These are phyloP conservation scores for Mesorhabditis belari DNA, from an alignment of 2,888 invertebrate species.

Conservation along the genomic window DNA sequence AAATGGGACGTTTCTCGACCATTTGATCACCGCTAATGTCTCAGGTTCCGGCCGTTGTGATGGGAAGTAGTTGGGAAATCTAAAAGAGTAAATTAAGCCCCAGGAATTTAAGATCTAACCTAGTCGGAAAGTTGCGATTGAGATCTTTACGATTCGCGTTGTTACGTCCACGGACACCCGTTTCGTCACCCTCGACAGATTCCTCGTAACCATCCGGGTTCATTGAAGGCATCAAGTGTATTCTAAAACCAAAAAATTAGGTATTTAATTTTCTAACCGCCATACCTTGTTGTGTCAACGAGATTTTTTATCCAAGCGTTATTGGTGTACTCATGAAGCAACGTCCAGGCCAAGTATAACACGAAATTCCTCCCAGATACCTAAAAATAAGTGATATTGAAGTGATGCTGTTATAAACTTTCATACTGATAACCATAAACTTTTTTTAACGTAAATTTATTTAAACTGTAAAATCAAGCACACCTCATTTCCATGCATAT, in stretches of 20 bases:
- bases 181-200: slow-evolving; percentile 21
- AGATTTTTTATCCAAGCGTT: slow-evolving; percentile 69
- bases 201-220: slow-evolving; percentile 93
- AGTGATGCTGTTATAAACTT: not conserved
- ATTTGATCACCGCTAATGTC: slow-evolving; percentile 53
- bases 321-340: slow-evolving; percentile 76
- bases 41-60: slow-evolving; percentile 48
- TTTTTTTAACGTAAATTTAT: not conserved
- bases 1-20: slow-evolving; percentile 46
- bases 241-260: slow-evolving; percentile 58
- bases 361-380: slow-evolving; percentile 73
- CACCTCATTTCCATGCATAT: slow-evolving; percentile 92
- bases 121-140: slow-evolving; percentile 86
- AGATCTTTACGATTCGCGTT: slow-evolving; percentile 76
- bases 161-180: slow-evolving; percentile 20
- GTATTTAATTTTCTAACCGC: not conserved
- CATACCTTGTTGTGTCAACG: slow-evolving; percentile 67
- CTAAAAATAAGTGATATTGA: slow-evolving; percentile 6
- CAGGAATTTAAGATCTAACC: slow-evolving; percentile 52
- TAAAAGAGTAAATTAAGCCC: slow-evolving; percentile 1
- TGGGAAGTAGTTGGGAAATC: slow-evolving; percentile 30
- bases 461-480: not conserved
- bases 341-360: slow-evolving; percentile 73
- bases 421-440: not conserved
- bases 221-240: slow-evolving; percentile 92